phyloP scores from a whole-genome alignment of 2,797 vertebrate species.

The Iguana delicatissima region DNA sequence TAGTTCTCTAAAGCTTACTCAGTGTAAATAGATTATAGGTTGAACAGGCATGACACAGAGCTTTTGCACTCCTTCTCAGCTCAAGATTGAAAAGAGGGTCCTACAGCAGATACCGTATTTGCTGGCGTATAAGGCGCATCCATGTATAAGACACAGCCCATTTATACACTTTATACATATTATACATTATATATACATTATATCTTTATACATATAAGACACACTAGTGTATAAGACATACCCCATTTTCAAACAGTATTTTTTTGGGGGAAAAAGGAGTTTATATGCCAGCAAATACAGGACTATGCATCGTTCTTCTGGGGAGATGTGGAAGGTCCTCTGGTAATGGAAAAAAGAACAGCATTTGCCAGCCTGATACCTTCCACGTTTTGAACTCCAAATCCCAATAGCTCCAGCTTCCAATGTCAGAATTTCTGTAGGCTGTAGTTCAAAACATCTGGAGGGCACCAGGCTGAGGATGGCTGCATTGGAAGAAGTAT shows the following conservation, averaged over 20 bases:
- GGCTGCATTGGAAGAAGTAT: background rate
- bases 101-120: background rate
- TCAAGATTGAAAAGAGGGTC: background rate
- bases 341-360: background rate
- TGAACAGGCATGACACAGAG: background rate
- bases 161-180: no score
- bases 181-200: no score
- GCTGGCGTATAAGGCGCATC: no score
- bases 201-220: no score
- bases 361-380: background rate
- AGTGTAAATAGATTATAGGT: background rate
- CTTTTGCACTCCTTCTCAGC: background rate
- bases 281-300: no score
- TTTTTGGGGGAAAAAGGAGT: no score
- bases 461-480: background rate
- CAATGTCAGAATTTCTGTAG: background rate
- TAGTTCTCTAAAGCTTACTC: background rate
- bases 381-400: background rate
- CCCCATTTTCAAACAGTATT: no score
- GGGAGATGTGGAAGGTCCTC: background rate
- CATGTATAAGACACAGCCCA: no score
- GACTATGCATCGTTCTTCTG: background rate
- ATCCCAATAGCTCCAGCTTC: background rate
- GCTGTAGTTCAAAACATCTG: background rate
- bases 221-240: no score